Evolutionary conservation across 2,888 invertebrate species (phyloP), one percentile per base, ranked within the genome.

Genomic region (Stenolophus ochropezus): DNA sequence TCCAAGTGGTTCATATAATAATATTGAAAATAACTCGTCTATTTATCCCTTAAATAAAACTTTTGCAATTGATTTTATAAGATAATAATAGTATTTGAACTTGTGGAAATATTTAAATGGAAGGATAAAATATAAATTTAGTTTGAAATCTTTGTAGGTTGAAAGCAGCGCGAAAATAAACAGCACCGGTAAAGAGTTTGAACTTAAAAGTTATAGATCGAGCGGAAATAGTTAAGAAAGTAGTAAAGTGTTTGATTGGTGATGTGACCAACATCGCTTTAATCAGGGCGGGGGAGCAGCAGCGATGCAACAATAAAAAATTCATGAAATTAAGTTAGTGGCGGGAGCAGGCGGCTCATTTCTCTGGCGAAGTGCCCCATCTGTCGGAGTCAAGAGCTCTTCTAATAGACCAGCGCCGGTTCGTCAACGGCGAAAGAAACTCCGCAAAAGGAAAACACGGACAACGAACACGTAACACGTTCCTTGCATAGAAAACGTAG

Each of bases 301-400:
- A 5, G 73, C 73, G 23, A 23, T 42, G 77, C 27, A 69, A 79
- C 25, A 71, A 80, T 65, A 80, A 80, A 80, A 79, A 79, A 33
- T 69, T 47, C 71, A 79, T 79, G 79, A 79, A 79, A 79, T 79
- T 69, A 79, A 79, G 80, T 80, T 73, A 80, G 80, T 80, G 53
- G 75, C 53, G 23, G 51, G n/a, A 18, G 53, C 53, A 25, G 80
- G 53, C 18, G 14, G 53, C 71, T 73, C 80, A 80, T 73, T 80
- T 73, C 73, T 80, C 80, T 20, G 80, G 21, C 73, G 71, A 73
- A 80, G 80, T 80, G 73, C 56, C 47, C 58, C 56, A 51, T 73
- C 80, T 80, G 80, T 56, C 80, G 73, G 53, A 80, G 80, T 80
- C 80, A 56, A 80, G 80, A 53, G 80, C 73, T 58, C 80, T 73